phyloP scores from a whole-genome alignment of 2,888 invertebrate genomes.

The Aspidiotus destructor region DNA sequence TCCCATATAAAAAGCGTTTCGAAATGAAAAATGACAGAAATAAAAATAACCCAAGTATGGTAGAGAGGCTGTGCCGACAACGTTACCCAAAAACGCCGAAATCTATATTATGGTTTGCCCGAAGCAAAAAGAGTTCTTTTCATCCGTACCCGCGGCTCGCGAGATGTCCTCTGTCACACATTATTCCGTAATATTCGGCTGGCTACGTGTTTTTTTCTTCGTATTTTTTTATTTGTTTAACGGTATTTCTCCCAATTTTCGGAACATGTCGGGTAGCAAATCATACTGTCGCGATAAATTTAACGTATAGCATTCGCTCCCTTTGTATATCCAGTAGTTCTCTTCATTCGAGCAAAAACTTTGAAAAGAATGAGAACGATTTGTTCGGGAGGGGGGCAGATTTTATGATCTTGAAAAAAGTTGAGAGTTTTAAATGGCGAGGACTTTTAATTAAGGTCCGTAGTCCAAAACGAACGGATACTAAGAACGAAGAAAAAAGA shows the following conservation, averaged over 20 bases:
- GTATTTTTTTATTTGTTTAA: not conserved
- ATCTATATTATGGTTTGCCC: slow-evolving; percentile 28
- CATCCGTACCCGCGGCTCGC: slow-evolving; percentile 7
- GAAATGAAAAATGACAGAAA: slow-evolving; percentile 32
- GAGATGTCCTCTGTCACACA: slow-evolving; percentile 7
- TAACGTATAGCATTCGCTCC: not conserved
- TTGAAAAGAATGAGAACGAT: not conserved
- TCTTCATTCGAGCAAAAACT: not conserved
- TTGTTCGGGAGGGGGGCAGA: not conserved
- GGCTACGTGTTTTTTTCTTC: not conserved
- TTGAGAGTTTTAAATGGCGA: not conserved
- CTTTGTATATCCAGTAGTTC: not conserved
- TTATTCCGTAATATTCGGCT: not conserved
- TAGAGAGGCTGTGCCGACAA: slow-evolving; percentile 4
- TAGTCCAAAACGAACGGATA: no score
- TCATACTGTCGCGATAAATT: not conserved
- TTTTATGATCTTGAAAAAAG: not conserved
- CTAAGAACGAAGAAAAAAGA: no score
- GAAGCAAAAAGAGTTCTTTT: slow-evolving; percentile 22
- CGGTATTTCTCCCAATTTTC: not conserved
- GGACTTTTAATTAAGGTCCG: not conserved
- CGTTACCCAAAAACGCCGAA: slow-evolving; percentile 30
- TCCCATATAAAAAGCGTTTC: slow-evolving; percentile 28
- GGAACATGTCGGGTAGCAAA: not conserved
- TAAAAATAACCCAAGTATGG: slow-evolving; percentile 19